phyloP scores from a whole-genome alignment of 2,797 vertebrate species.

The Helarctos malayanus region DNA sequence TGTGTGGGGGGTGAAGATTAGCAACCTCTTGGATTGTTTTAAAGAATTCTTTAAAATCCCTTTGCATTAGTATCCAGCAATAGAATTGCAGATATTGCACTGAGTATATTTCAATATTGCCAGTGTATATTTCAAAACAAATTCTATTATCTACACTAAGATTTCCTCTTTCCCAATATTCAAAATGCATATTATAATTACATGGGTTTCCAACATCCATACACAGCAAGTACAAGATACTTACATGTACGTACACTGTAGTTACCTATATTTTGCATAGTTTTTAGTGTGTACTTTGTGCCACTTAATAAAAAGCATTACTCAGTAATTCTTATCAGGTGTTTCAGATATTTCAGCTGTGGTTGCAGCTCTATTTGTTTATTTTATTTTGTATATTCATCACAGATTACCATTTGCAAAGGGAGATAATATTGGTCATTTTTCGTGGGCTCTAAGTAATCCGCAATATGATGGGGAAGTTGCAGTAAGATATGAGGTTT shows the following conservation, averaged over 20 bases:
- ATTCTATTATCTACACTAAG: conserved; percentile 83
- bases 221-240: conserved; percentile 93
- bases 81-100: conserved; percentile 90
- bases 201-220: conserved; percentile 91
- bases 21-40: conserved; percentile 72
- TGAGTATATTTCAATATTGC: conserved; percentile 86
- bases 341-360: conserved; percentile 80
- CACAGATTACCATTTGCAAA: conserved; percentile 86
- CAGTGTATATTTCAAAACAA: conserved; percentile 85
- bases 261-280: conserved; percentile 93
- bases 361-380: conserved; percentile 73
- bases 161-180: conserved; percentile 87
- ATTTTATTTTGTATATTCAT: conserved; percentile 76
- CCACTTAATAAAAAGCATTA: conserved; percentile 93
- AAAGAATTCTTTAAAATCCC: conserved; percentile 76
- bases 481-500: conserved; percentile 80
- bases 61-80: conserved; percentile 84
- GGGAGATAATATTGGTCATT: conserved; percentile 72
- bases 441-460: conserved; percentile 82
- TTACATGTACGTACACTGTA: conserved; percentile 92
- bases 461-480: conserved; percentile 62
- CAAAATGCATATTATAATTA: conserved; percentile 94
- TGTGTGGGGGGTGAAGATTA: conserved; percentile 81
- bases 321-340: conserved; percentile 79
- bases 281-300: conserved; percentile 93